A percentile compares a stretch with the other conserved stretches of the same genome.
These are phyloP conservation scores for Stenolophus ochropezus DNA, from an alignment of 2,888 invertebrate genomes.

Conservation along the genomic window DNA sequence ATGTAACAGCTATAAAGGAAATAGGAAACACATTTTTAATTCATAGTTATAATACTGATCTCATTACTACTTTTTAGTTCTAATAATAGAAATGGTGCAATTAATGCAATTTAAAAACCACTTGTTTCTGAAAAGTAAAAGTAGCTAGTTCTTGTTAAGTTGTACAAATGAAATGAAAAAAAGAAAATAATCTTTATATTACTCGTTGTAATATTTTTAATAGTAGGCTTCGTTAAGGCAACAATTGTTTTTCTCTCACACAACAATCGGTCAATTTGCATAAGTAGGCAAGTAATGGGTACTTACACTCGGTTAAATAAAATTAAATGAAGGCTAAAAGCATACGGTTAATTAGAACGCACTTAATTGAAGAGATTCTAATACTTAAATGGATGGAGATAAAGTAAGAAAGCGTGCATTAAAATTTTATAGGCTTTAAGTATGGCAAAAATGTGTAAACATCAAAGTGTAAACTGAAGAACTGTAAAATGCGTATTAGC, in stretches of 20 bases:
- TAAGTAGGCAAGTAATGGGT: constrained; percentile 26
- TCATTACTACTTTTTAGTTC: no score
- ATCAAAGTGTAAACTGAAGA: background rate
- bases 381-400: background rate
- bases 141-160: background rate
- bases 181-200: background rate
- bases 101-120: no score
- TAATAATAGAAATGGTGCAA: no score
- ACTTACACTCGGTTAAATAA: constrained; percentile 15
- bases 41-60: no score
- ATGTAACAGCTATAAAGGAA: no score
- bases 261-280: constrained; percentile 21
- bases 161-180: background rate
- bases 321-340: constrained; percentile 23
- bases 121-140: background rate
- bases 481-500: background rate
- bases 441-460: background rate
- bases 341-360: constrained; percentile 1
- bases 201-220: background rate
- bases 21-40: no score
- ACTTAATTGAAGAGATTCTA: constrained; percentile 12
- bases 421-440: constrained; percentile 1
- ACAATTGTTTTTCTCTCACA: constrained; percentile 3
- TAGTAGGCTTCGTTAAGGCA: background rate
- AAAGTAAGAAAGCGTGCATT: background rate